Percentiles rank a stretch among this genome's conserved stretches.
Conservation (phyloP, 1,140 invertebrate genomes). For the Ephestia elutella region DNA sequence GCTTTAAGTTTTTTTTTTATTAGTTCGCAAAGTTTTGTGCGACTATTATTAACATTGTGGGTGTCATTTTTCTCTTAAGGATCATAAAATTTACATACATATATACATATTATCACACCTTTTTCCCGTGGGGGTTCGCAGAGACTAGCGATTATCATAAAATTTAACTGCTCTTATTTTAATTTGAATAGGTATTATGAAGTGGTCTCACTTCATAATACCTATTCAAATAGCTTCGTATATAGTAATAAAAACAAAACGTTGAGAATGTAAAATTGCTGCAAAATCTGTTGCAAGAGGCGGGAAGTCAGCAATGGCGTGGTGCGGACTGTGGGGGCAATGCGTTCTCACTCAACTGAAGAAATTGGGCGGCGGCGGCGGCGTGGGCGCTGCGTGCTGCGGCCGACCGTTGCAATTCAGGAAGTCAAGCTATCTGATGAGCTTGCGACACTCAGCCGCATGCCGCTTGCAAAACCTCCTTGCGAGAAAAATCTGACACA, state of each 20-base stretch:
- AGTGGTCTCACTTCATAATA: too few species aligned
- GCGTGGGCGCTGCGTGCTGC: slow-evolving; percentile 8
- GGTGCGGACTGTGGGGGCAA: slow-evolving; percentile 9
- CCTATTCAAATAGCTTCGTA: too few species aligned
- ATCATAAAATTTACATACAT: too few species aligned
- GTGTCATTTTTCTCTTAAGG: too few species aligned
- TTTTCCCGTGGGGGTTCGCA: too few species aligned
- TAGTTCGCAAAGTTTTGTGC: background rate
- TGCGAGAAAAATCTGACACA: slow-evolving; percentile 9
- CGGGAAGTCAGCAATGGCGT: slow-evolving; percentile 20
- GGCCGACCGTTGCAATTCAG: slow-evolving; percentile 38
- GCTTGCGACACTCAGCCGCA: slow-evolving; percentile 26
- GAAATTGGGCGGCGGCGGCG: slow-evolving; percentile 41
- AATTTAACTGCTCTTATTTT: too few species aligned
- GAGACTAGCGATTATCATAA: too few species aligned
- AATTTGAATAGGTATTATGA: too few species aligned
- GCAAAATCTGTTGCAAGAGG: slow-evolving; percentile 17
- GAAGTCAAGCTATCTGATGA: slow-evolving; percentile 49
- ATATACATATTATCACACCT: too few species aligned
- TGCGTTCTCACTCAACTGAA: slow-evolving; percentile 17
- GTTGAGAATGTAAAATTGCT: slow-evolving; percentile 8
- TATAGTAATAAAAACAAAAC: too few species aligned
- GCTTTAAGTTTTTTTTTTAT: too few species aligned
- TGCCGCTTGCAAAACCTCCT: slow-evolving; percentile 33
- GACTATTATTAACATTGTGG: too few species aligned